Percentiles rank a stretch among this genome's conserved stretches.
Evolutionary conservation across 2,797 vertebrate genomes (phyloP).

Genomic region (Gymnoscopelus microlampas): DNA sequence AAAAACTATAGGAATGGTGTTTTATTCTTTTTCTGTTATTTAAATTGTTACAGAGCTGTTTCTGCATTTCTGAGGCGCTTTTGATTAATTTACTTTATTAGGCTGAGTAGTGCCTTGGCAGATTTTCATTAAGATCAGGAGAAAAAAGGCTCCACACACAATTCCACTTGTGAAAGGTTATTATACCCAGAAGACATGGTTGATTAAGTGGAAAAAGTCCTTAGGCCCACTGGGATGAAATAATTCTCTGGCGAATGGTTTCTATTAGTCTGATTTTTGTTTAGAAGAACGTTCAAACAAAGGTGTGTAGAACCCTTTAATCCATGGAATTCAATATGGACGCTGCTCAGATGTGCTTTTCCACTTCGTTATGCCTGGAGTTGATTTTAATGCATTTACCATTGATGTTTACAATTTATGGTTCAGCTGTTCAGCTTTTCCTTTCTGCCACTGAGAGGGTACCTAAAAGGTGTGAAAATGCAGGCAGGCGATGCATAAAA

Average conservation of each 20-base stretch:
- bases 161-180: conserved; percentile 66
- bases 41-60: conserved; percentile 51
- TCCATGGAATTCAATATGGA: conserved; percentile 38
- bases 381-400: conserved; percentile 49
- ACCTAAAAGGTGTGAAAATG: conserved; percentile 47
- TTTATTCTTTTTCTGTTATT: conserved; percentile 10
- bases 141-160: conserved; percentile 70
- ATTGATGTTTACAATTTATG: conserved; percentile 42
- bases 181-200: conserved; percentile 65
- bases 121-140: conserved; percentile 83
- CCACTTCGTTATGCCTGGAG: conserved; percentile 16
- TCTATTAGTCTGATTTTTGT: conserved; percentile 35
- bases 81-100: conserved; percentile 78
- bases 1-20: conserved; percentile 20
- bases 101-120: conserved; percentile 71
- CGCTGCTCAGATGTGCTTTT: conserved; percentile 11
- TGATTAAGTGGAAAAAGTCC: conserved; percentile 57
- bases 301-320: conserved; percentile 28
- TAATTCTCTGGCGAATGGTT: conserved; percentile 24
- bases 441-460: conserved; percentile 35
- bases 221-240: conserved; percentile 28
- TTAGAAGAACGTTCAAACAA: conserved; percentile 38
- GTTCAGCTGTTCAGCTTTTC: conserved; percentile 38
- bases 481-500: conserved; percentile 35
- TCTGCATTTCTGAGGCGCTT: conserved; percentile 55